Percentiles rank a stretch among this genome's conserved stretches.
Conservation (phyloP, 2,888 invertebrate species). For the Xylophagus ater region DNA sequence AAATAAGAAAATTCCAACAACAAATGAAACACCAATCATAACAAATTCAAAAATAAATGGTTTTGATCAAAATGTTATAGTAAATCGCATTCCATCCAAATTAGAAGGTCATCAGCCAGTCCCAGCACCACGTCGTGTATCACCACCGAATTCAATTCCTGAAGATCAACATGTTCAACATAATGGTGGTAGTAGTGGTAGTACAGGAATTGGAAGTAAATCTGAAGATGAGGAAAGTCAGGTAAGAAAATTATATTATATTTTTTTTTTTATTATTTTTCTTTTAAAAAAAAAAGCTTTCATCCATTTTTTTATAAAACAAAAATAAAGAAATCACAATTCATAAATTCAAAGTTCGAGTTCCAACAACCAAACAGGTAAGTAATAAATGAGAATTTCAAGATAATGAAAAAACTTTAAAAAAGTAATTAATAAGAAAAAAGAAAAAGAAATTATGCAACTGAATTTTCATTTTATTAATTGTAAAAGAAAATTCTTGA, state of each 20-base stretch:
- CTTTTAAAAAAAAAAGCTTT: background rate
- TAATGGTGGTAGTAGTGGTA: constrained; percentile 21
- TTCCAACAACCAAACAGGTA: constrained; percentile 6
- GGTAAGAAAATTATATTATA: constrained; percentile 30
- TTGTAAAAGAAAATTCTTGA: too few relatives aligned
- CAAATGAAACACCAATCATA: constrained; percentile 24
- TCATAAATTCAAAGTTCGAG: constrained; percentile 4
- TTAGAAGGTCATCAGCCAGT: constrained; percentile 29
- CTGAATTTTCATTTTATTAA: too few relatives aligned
- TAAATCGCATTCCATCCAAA: constrained; percentile 18
- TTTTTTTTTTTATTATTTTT: constrained; percentile 1
- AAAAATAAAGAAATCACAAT: constrained; percentile 14
- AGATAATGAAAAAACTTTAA: constrained; percentile 5
- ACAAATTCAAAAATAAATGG: constrained; percentile 38
- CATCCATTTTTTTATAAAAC: too few relatives aligned
- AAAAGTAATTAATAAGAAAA: constrained; percentile 1
- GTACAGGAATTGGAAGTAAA: constrained; percentile 13
- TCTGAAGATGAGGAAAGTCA: constrained; percentile 38
- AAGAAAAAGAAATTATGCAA: constrained; percentile 3
- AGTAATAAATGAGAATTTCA: constrained; percentile 11
- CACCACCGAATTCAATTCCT: constrained; percentile 43
- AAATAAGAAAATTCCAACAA: constrained; percentile 28
- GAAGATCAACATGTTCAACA: constrained; percentile 22
- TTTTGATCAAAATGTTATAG: constrained; percentile 22
- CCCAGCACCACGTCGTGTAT: constrained; percentile 37